These are phyloP conservation scores for Martes martes DNA, from an alignment of 2,113 vertebrate genomes.

Conservation along the genomic window DNA sequence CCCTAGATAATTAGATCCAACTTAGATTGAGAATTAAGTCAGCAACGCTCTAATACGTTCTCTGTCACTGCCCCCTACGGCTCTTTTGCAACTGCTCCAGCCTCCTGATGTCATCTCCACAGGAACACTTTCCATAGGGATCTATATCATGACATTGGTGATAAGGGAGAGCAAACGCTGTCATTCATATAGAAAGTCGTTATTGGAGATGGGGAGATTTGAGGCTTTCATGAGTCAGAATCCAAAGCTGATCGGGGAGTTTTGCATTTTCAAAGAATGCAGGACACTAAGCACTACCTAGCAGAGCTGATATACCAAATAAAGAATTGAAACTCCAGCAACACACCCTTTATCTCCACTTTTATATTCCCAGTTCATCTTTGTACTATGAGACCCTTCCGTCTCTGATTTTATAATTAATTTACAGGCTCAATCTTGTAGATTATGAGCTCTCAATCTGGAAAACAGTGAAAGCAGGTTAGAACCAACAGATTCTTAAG, in stretches of 20 bases:
- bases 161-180: neutral
- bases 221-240: neutral
- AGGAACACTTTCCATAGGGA: neutral
- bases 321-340: neutral
- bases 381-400: neutral
- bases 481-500: neutral
- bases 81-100: neutral
- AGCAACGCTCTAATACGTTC: neutral
- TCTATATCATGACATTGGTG: neutral
- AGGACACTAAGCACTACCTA: neutral
- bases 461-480: neutral
- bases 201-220: neutral
- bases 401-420: neutral
- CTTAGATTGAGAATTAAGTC: neutral
- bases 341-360: neutral
- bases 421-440: neutral
- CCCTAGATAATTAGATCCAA: slow-evolving; percentile 2
- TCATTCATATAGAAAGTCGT: neutral
- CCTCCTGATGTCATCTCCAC: neutral
- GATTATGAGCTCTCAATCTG: neutral
- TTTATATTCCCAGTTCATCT: neutral
- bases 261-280: neutral
- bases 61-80: neutral
- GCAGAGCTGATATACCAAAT: neutral
- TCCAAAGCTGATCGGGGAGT: neutral